A percentile compares a stretch with the other conserved stretches of the same genome.
phyloP scores from a whole-genome alignment of 2,797 vertebrate genomes.

The Chelon auratus region DNA sequence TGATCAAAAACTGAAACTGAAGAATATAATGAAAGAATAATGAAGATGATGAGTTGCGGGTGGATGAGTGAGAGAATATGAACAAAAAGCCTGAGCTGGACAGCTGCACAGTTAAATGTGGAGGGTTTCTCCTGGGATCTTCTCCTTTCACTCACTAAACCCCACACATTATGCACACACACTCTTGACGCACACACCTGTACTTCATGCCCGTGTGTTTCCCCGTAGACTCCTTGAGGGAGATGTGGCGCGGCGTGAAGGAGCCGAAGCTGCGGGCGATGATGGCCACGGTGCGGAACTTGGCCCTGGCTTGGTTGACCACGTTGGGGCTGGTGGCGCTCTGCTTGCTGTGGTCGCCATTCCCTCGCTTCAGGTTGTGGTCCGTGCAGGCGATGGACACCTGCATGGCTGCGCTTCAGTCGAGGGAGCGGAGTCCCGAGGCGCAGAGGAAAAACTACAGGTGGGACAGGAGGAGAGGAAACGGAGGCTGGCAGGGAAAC shows the following conservation, averaged over 20 bases:
- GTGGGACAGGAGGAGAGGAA: neutral
- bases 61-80: neutral
- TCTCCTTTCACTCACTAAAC: neutral
- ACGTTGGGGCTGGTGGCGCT: slow-evolving; percentile 91
- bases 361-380: slow-evolving; percentile 96
- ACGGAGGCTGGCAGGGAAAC: neutral
- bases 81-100: no score
- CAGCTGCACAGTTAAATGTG: neutral
- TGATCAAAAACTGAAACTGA: slow-evolving; percentile 17
- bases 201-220: slow-evolving; percentile 99
- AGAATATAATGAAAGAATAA: slow-evolving; percentile 30
- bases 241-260: slow-evolving; percentile 96
- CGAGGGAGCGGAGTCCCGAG: slow-evolving; percentile 21
- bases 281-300: slow-evolving; percentile 98
- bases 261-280: slow-evolving; percentile 96
- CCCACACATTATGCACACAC: slow-evolving; percentile 9
- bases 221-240: slow-evolving; percentile 97
- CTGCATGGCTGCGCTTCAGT: slow-evolving; percentile 89
- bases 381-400: slow-evolving; percentile 99
- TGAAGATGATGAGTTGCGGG: slow-evolving; percentile 15
- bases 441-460: neutral
- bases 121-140: neutral
- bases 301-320: slow-evolving; percentile 95
- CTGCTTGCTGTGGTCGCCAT: slow-evolving; percentile 97
- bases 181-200: slow-evolving; percentile 86